Evolutionary conservation across 2,797 vertebrate genomes (phyloP), one percentile per base, ranked within the genome.

Genomic region (Nyctalus aviator): DNA sequence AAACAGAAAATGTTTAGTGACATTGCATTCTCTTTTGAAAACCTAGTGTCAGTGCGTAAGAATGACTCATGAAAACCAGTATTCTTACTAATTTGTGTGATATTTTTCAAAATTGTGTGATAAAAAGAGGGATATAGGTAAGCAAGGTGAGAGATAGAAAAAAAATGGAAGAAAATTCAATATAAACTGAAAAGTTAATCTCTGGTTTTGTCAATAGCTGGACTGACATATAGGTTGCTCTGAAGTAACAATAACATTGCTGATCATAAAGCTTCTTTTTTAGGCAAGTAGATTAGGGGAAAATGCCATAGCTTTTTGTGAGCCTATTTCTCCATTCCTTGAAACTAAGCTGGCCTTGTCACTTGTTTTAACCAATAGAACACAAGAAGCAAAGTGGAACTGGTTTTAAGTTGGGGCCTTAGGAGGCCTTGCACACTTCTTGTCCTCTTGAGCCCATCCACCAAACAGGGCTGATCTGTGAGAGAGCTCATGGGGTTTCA

Each of bases 151-250:
- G 0, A 17, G 30, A 35, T 18, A 62, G 57, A 46, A 57, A 91
- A 91, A 92, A 68, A 48, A 41, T 41, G 30, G 18, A 91, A 14
- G n/a, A 11, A 25, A 73, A 23, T 21, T 90, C 44, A 85, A 8
- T 90, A 89, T 73, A 69, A 90, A 69, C 12, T 23, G n/a, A 94
- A 84, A 83, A 25, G 35, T 91, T 84, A 90, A 50, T 86, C 68
- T 76, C 35, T 81, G 50, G 1, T 73, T 85, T 85, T 91, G 18
- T 57, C 41, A 83, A 37, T 27, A 21, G 44, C 37, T 87, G 89
- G 53, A 82, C 1, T 21, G 27, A 68, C 12, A 73, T 18, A 30
- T 25, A 83, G 53, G 25, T 44, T 93, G 2, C 21, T 84, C 44
- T 8, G 25, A 69, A 84, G 44, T 77, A 53, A 64, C 95, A 86